A percentile compares a stretch with the other conserved stretches of the same genome.
phyloP scores from a whole-genome alignment of 2,888 invertebrate species.

The Sarcophaga subvicina region DNA sequence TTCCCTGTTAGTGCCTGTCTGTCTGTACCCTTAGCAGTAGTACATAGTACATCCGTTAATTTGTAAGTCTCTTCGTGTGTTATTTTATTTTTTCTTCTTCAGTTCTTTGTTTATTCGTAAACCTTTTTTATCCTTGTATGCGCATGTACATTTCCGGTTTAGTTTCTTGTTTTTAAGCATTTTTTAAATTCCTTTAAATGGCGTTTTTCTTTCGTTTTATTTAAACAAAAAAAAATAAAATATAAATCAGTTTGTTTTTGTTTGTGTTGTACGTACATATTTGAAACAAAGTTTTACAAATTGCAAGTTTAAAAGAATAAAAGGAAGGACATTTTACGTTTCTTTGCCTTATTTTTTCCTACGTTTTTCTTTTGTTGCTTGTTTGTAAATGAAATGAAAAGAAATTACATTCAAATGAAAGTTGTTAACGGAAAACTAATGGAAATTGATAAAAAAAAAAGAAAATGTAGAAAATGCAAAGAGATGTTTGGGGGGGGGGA shows the following conservation, averaged over 20 bases:
- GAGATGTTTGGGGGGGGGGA: neutral
- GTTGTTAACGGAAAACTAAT: conserved; percentile 24
- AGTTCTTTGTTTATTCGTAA: neutral
- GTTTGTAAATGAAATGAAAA: conserved; percentile 15
- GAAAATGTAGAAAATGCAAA: neutral
- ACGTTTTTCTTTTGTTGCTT: no score
- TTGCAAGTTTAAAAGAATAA: conserved; percentile 38
- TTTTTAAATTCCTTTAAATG: neutral
- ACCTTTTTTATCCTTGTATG: conserved; percentile 45
- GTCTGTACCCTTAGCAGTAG: no score
- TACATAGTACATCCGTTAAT: neutral
- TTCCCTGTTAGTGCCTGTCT: neutral
- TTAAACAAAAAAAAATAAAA: neutral
- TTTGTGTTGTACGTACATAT: neutral
- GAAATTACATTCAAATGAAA: conserved; percentile 45
- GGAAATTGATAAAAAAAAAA: neutral
- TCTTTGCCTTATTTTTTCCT: no score
- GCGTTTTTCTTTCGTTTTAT: neutral
- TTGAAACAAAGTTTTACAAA: conserved; percentile 44
- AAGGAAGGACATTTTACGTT: conserved; percentile 32
- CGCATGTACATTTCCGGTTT: conserved; percentile 66
- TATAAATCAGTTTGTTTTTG: conserved; percentile 7
- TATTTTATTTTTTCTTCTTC: neutral
- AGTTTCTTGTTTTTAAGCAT: neutral
- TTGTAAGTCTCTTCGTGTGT: neutral